These are phyloP conservation scores for Drosophila borealis DNA, from an alignment of 2,888 invertebrate genomes.

Conservation along the genomic window DNA sequence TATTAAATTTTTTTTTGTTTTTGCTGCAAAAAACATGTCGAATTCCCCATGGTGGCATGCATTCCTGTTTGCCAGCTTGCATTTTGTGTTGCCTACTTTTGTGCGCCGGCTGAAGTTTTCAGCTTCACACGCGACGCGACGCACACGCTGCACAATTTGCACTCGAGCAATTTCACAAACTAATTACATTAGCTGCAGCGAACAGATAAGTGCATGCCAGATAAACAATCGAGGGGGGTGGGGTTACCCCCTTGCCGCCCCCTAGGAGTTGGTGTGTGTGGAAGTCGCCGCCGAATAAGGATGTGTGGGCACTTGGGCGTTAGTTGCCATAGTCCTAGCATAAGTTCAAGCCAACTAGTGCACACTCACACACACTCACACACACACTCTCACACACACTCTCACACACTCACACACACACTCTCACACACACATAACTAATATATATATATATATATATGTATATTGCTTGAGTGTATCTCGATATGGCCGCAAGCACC, in stretches of 20 bases:
- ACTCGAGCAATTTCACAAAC: constrained; percentile 43
- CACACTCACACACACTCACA: background rate
- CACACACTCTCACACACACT: too few relatives aligned
- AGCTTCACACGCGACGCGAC: background rate
- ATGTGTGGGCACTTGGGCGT: constrained; percentile 8
- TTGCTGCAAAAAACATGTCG: too few relatives aligned
- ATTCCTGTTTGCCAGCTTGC: constrained; percentile 6
- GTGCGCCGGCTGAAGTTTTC: constrained; percentile 15
- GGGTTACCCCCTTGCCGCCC: too few relatives aligned
- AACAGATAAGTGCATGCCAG: constrained; percentile 42
- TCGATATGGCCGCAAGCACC: background rate
- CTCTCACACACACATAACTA: background rate
- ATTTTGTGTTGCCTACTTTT: constrained; percentile 28
- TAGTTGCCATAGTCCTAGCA: constrained; percentile 21
- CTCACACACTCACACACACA: too few relatives aligned
- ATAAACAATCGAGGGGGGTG: background rate
- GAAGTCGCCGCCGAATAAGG: constrained; percentile 1
- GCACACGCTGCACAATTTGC: constrained; percentile 37
- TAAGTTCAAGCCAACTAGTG: constrained; percentile 39
- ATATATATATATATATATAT: background rate
- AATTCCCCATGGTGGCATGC: too few relatives aligned
- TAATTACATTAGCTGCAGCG: constrained; percentile 60
- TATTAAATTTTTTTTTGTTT: too few relatives aligned
- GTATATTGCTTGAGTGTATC: background rate
- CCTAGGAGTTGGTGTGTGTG: background rate